Evolutionary conservation across 2,888 invertebrate species (phyloP).

Genomic region (Hydrotaea diabolus): DNA sequence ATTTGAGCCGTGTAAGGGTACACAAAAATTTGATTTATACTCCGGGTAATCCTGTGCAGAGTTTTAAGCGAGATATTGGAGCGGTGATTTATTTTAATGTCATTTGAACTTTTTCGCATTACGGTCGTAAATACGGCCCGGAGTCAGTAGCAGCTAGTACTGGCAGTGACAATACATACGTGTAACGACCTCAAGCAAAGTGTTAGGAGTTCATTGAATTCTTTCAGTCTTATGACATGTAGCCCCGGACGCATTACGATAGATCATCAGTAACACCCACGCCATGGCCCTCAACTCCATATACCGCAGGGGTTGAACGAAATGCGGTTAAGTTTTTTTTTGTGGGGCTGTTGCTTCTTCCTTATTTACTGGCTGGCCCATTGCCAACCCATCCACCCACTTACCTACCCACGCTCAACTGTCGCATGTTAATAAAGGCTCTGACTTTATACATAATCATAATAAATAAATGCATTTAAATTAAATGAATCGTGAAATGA

Average conservation of each 20-base stretch:
- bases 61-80: constrained; percentile 22
- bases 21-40: constrained; percentile 25
- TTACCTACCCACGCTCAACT: too few relatives aligned
- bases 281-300: neutral
- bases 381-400: neutral
- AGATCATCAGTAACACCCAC: neutral
- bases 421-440: constrained; percentile 43
- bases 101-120: constrained; percentile 23
- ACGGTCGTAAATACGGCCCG: neutral
- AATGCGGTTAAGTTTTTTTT: neutral
- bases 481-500: constrained; percentile 66
- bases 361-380: neutral
- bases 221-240: neutral
- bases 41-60: constrained; percentile 35
- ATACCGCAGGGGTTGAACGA: neutral
- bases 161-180: too few relatives aligned
- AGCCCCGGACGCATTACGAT: constrained; percentile 11
- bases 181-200: neutral
- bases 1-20: neutral
- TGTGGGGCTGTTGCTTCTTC: neutral
- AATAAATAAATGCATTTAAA: constrained; percentile 59
- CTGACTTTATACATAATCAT: constrained; percentile 33
- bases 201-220: constrained; percentile 31
- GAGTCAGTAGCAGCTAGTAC: too few relatives aligned
- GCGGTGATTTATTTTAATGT: constrained; percentile 31